phyloP scores from a whole-genome alignment of 2,113 vertebrate genomes.

The Anhinga rufa region DNA sequence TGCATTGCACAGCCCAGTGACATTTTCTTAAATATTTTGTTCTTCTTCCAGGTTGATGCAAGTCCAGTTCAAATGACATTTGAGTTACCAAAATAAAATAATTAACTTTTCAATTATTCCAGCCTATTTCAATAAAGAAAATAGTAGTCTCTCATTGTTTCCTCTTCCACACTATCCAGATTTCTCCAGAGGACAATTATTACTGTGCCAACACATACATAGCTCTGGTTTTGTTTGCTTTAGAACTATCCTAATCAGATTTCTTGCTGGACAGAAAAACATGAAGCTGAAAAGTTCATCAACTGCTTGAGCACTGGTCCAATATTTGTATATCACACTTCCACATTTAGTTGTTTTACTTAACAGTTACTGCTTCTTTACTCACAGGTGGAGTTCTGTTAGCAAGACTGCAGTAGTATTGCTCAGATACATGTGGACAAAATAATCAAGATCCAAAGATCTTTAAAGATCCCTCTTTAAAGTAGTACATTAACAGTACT shows the following conservation, averaged over 20 bases:
- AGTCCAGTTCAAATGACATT: background rate
- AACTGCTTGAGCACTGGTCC: background rate
- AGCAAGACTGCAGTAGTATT: background rate
- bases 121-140: background rate
- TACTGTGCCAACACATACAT: background rate
- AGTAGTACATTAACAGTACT: background rate
- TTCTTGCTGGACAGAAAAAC: background rate
- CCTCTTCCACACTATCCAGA: background rate
- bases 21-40: background rate
- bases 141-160: background rate
- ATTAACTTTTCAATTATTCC: background rate
- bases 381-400: background rate
- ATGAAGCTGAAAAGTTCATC: background rate
- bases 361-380: background rate
- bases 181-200: background rate
- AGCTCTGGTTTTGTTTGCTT: background rate
- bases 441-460: background rate
- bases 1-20: background rate
- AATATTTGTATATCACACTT: background rate
- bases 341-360: background rate
- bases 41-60: background rate
- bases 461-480: background rate
- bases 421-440: background rate
- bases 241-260: background rate
- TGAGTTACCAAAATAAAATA: background rate